Base-by-base conservation (phyloP, 2,888 invertebrate genomes). In the Xestia sexstrigata region DNA sequence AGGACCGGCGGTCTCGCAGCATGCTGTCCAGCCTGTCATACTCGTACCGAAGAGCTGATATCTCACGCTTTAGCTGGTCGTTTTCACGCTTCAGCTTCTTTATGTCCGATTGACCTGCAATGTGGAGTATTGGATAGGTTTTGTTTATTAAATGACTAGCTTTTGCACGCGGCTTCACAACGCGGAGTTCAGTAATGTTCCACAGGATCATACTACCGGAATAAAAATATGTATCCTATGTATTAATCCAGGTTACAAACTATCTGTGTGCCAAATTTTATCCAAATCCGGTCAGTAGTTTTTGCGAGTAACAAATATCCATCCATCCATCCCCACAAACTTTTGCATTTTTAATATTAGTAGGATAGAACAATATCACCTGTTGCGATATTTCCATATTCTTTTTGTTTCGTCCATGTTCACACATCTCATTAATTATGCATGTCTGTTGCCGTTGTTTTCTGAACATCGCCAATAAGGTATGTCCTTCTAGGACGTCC, bases 31-130 rank as follows among this genome's bases (percentile, higher is more conserved):
- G 97, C 74, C 98, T 97, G 93, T 99, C 99, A 94, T 99, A 99
- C 94, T 99, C 99, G 93, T 99, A 99, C 52, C 99, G 97, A 72
- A 99, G 97, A 77, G 98, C 98, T 97, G 98, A 99, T 92, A 99
- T 98, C 95, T 99, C 99, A 39, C 98, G 97, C 90, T 98, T 98
- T 76, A 99, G 96, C 93, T 98, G 98, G 88, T 99, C 99, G 96
- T 99, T 99, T 92, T 99, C 99, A 65, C 98, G 97, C 84, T 98
- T 98, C 91, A 99, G 93, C 93, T 99, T 99, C 95, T 99, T 98
- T 89, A 99, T 98, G 92, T 99, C 99, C 87, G 98, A 98, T 93
- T 99, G 99, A 87, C 99, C 98, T 98, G n/a, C n/a, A n/a, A n/a
- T n/a, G 95, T 52, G 47, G 42, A 52, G 20, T 15, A 17, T 49